phyloP scores from a whole-genome alignment of 1,140 invertebrate species.

The Lasioglossum albipes region DNA sequence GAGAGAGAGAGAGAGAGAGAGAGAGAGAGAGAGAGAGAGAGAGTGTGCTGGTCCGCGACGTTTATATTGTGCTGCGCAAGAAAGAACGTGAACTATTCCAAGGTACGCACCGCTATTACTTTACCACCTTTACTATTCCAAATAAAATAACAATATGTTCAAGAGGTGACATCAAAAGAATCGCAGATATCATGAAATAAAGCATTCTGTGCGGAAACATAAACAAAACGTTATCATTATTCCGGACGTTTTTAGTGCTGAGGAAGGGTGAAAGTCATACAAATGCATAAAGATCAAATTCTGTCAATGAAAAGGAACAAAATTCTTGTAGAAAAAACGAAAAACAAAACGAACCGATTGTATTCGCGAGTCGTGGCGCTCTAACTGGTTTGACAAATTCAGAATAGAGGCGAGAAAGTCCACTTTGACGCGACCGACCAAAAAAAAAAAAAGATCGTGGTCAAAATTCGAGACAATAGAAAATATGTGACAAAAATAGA shows the following conservation, averaged over 20 bases:
- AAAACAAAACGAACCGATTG: conserved; percentile 30
- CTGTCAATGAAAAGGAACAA: conserved; percentile 22
- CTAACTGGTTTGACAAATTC: not conserved
- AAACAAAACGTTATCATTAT: conserved; percentile 76
- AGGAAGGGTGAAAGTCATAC: conserved; percentile 79
- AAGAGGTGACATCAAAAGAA: conserved; percentile 74
- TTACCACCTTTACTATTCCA: conserved; percentile 78
- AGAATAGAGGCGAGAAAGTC: not conserved
- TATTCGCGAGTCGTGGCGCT: not conserved
- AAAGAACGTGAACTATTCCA: conserved; percentile 81
- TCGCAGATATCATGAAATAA: conserved; percentile 77
- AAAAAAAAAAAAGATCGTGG: conserved; percentile 12
- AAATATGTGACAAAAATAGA: conserved; percentile 36
- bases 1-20: too few relatives aligned
- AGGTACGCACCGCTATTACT: conserved; percentile 80
- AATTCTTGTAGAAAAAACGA: not conserved
- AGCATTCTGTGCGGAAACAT: conserved; percentile 79
- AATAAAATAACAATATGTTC: conserved; percentile 77
- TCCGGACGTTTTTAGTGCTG: conserved; percentile 81
- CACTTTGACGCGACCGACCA: conserved; percentile 11
- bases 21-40: too few relatives aligned
- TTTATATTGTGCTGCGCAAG: conserved; percentile 81
- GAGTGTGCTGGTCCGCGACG: conserved; percentile 77
- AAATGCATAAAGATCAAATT: conserved; percentile 59
- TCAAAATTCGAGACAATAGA: conserved; percentile 17